These are phyloP conservation scores for Diglossa cyanea DNA, from an alignment of 2,797 vertebrate species.

Conservation along the genomic window DNA sequence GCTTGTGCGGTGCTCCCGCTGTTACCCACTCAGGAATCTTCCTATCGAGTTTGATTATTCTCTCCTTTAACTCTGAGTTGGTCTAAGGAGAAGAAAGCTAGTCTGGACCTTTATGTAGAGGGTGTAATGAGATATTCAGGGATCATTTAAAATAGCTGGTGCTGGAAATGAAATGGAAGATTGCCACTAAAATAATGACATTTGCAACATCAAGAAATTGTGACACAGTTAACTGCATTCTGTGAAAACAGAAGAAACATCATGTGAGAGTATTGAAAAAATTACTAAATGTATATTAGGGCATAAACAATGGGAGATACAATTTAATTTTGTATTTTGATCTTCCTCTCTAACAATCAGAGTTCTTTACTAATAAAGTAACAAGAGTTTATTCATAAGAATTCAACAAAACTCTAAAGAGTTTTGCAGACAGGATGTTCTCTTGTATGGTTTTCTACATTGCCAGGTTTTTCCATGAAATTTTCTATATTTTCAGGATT, in stretches of 20 bases:
- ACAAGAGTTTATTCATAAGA: neutral
- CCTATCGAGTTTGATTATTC: neutral
- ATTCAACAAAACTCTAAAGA: neutral
- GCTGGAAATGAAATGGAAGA: neutral
- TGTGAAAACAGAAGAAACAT: neutral
- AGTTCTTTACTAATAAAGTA: neutral
- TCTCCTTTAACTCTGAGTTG: neutral
- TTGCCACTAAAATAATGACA: neutral
- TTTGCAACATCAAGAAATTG: neutral
- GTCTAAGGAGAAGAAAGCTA: neutral
- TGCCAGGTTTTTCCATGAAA: neutral
- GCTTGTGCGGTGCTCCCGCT: neutral
- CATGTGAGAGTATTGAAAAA: accelerated
- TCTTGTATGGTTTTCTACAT: neutral
- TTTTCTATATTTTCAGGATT: neutral
- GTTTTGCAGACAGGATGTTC: neutral
- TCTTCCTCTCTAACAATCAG: neutral
- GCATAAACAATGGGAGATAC: neutral
- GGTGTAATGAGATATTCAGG: neutral
- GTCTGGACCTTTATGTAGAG: neutral
- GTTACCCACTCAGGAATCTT: neutral
- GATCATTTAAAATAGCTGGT: neutral
- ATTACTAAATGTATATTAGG: neutral
- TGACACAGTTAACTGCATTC: neutral
- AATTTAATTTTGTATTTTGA: neutral